Evolutionary conservation across 2,888 invertebrate species (phyloP).

Genomic region (Trachelus troglodyta): DNA sequence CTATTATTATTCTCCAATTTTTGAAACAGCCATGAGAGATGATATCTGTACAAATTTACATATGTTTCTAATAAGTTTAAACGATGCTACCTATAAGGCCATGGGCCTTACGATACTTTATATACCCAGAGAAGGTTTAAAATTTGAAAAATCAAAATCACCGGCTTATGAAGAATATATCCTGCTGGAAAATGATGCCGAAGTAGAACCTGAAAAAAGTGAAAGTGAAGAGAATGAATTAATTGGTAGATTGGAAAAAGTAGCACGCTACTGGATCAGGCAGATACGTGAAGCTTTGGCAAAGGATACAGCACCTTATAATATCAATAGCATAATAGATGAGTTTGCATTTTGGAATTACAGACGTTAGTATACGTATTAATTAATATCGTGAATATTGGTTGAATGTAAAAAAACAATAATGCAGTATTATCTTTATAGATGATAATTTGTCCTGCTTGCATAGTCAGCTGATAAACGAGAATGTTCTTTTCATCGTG

Average conservation of each 20-base stretch:
- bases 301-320: slow-evolving; percentile 34
- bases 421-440: slow-evolving; percentile 33
- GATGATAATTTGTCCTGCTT: slow-evolving; percentile 60
- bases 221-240: slow-evolving; percentile 30
- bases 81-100: slow-evolving; percentile 69
- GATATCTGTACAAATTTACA: slow-evolving; percentile 69
- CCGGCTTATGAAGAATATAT: slow-evolving; percentile 22
- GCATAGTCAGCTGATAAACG: slow-evolving; percentile 52
- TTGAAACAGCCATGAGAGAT: slow-evolving; percentile 55
- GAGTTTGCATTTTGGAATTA: slow-evolving; percentile 64
- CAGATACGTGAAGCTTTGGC: slow-evolving; percentile 68
- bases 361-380: slow-evolving; percentile 53
- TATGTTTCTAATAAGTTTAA: slow-evolving; percentile 68
- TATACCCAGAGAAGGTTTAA: slow-evolving; percentile 68
- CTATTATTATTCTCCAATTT: slow-evolving; percentile 2
- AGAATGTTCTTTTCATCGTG: slow-evolving; percentile 49
- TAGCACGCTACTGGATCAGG: slow-evolving; percentile 68
- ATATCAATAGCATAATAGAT: slow-evolving; percentile 47
- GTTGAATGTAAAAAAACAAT: not conserved
- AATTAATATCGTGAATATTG: not conserved
- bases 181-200: slow-evolving; percentile 61
- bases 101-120: slow-evolving; percentile 70
- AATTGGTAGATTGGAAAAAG: slow-evolving; percentile 49
- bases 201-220: slow-evolving; percentile 41
- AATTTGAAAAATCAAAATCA: slow-evolving; percentile 22